These are phyloP conservation scores for Catonia carolina DNA, from an alignment of 2,888 invertebrate species.

Conservation along the genomic window DNA sequence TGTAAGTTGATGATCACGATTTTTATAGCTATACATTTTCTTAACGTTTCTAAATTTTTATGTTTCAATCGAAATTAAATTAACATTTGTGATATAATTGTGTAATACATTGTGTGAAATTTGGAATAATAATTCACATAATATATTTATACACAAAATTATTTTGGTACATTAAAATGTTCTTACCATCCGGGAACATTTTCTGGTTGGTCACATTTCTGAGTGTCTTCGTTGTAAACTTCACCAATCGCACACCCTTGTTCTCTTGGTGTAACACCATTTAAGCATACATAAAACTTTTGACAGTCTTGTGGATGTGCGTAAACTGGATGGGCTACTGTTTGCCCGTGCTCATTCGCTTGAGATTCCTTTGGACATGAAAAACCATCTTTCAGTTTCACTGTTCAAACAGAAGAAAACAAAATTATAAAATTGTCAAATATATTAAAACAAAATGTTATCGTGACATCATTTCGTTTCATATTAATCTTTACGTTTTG, in stretches of 20 bases:
- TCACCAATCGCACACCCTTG: slow-evolving; percentile 79
- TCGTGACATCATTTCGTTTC: neutral
- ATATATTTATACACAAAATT: no score
- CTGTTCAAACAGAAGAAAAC: slow-evolving; percentile 42
- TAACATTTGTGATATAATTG: no score
- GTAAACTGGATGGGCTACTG: slow-evolving; percentile 76
- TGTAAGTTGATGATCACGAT: no score
- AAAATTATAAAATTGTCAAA: slow-evolving; percentile 25
- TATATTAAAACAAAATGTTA: neutral
- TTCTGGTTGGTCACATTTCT: slow-evolving; percentile 82
- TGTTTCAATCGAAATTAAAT: no score
- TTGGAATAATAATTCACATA: no score
- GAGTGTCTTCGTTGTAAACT: slow-evolving; percentile 82
- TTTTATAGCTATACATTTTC: no score
- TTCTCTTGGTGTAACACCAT: slow-evolving; percentile 78
- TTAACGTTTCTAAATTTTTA: no score
- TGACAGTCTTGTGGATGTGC: slow-evolving; percentile 83
- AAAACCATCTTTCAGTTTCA: slow-evolving; percentile 74
- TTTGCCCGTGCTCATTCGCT: slow-evolving; percentile 60
- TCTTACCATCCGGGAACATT: slow-evolving; percentile 84
- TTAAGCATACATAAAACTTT: slow-evolving; percentile 85
- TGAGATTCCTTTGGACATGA: slow-evolving; percentile 67
- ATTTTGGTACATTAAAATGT: no score
- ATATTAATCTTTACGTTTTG: no score
- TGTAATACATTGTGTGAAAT: no score